Evolutionary conservation across 1,140 invertebrate species (phyloP), one percentile per base, ranked within the genome.

Genomic region (Pseudomyrmex concolor): DNA sequence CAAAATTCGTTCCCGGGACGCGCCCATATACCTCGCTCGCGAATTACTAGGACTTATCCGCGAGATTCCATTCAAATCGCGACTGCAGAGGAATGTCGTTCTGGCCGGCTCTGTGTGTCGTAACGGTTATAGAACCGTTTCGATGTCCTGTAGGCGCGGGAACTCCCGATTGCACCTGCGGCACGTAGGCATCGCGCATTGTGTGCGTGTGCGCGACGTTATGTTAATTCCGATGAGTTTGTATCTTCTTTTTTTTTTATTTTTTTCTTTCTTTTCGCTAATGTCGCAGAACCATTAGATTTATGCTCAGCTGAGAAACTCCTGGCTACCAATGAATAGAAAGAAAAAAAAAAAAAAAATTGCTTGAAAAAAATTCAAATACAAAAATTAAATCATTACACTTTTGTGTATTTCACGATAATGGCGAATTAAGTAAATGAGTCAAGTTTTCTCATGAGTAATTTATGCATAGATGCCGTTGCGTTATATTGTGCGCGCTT

Each of bases 51-150:
- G 71, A 68, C 74, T 85, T 19, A 77, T 87, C 66, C 57, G 84
- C 83, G 74, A 68, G 74, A 85, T 84, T 83, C 83, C 85, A 90
- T 91, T 92, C 83, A 91, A 90, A 91, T 90, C 86, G 89, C 86
- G 81, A 82, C 72, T 81, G 67, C 71, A 71, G 78, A 90, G 91
- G 91, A 93, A 93, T 92, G 92, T 88, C 86, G 91, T 91, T 89
- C 91, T 91, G 91, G 15, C 90, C 90, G 89, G 88, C 89, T 85
- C 90, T 86, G 89, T 34, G 34, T 34, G 34, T 90, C 85, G 90
- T 92, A 92, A 92, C 92, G 90, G 92, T 92, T 91, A 91, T 88
- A 85, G 88, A 89, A 89, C 89, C 89, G 91, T 92, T 84, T 89
- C 87, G 87, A 89, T 92, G 90, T 90, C 91, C 91, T 89, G 91